Percentiles rank a stretch among this genome's conserved stretches.
phyloP scores from a whole-genome alignment of 1,140 invertebrate genomes.

The Ceratina japonica region DNA sequence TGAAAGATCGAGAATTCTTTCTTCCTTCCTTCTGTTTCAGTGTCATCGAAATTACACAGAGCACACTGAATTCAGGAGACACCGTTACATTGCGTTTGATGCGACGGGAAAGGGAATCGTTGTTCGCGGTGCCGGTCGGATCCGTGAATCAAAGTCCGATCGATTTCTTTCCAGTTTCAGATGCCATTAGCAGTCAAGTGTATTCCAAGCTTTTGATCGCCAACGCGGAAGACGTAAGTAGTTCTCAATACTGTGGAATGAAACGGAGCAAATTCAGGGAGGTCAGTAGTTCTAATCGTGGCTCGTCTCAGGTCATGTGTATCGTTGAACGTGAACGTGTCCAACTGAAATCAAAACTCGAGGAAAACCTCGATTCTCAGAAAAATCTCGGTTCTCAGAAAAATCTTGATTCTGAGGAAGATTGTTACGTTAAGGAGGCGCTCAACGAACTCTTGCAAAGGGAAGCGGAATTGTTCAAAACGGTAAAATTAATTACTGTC shows the following conservation, averaged over 20 bases:
- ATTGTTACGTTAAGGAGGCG: slow-evolving; percentile 91
- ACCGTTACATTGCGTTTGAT: slow-evolving; percentile 91
- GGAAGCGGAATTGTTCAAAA: slow-evolving; percentile 62
- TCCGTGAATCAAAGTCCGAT: slow-evolving; percentile 59
- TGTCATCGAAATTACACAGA: slow-evolving; percentile 81
- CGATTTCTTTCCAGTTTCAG: slow-evolving; percentile 77
- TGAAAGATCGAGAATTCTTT: slow-evolving; percentile 12
- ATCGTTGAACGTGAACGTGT: slow-evolving; percentile 87
- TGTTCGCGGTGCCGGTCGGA: slow-evolving; percentile 85
- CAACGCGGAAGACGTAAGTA: slow-evolving; percentile 81
- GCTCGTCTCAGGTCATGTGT: slow-evolving; percentile 76
- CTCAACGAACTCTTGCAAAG: slow-evolving; percentile 82
- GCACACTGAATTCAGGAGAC: slow-evolving; percentile 84
- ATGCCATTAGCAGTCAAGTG: slow-evolving; percentile 76
- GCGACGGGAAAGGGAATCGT: slow-evolving; percentile 89
- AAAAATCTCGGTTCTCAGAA: too few relatives aligned
- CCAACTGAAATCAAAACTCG: slow-evolving; percentile 84
- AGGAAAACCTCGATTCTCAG: slow-evolving; percentile 86
- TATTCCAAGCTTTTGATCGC: slow-evolving; percentile 91
- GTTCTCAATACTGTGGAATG: slow-evolving; percentile 49
- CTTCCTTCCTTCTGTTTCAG: slow-evolving; percentile 72
- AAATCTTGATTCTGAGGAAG: slow-evolving; percentile 88
- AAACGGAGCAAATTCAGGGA: background rate
- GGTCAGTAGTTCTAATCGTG: background rate
- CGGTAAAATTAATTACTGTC: slow-evolving; percentile 42